These are phyloP conservation scores for Tinea pellionella DNA, from an alignment of 2,888 invertebrate genomes.

Conservation along the genomic window DNA sequence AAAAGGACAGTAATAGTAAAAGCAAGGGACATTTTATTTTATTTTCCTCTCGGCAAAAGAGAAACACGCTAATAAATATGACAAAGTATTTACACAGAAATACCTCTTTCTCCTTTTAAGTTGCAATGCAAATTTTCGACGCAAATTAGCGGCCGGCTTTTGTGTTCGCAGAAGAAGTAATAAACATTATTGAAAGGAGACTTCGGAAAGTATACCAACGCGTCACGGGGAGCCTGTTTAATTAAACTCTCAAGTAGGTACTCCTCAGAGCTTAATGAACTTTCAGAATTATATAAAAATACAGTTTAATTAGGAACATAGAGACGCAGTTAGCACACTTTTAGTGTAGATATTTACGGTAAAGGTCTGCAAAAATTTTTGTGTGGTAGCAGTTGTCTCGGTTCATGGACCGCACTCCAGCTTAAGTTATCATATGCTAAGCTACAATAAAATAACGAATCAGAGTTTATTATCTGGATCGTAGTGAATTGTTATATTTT, in stretches of 20 bases:
- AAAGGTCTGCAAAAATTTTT: too few relatives aligned
- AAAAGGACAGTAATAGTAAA: background rate
- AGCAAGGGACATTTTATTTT: slow-evolving; percentile 1
- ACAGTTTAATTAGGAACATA: background rate
- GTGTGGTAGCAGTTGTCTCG: too few relatives aligned
- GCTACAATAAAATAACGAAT: too few relatives aligned
- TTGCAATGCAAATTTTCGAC: background rate
- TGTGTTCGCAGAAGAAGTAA: background rate
- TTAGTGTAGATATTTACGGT: background rate
- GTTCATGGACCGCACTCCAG: too few relatives aligned
- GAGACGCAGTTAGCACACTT: background rate
- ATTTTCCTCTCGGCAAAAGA: background rate
- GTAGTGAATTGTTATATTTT: too few relatives aligned
- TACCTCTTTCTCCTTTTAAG: background rate
- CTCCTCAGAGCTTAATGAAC: background rate
- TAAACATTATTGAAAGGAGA: background rate
- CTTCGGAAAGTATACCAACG: background rate
- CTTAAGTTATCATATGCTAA: too few relatives aligned
- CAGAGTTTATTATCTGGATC: too few relatives aligned
- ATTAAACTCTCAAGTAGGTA: background rate
- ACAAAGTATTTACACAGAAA: background rate
- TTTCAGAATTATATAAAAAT: background rate
- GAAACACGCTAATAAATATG: background rate
- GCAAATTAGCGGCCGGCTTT: background rate
- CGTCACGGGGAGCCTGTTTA: background rate